A percentile compares a stretch with the other conserved stretches of the same genome.
Conservation (phyloP, 2,113 vertebrate species). For the Psephotus haematonotus region DNA sequence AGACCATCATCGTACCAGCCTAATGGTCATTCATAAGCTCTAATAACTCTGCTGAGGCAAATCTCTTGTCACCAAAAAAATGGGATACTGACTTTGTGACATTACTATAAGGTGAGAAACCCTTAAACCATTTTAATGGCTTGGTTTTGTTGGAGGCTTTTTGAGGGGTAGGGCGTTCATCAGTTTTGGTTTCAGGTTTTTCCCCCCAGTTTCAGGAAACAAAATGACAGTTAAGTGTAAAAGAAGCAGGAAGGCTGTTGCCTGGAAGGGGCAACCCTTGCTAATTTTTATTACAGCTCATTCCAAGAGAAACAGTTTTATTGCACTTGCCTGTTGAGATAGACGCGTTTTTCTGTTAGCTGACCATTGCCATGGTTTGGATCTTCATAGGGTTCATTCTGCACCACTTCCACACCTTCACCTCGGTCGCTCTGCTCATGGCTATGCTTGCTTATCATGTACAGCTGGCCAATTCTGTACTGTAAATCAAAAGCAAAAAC, state of each 20-base stretch:
- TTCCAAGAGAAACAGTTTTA: background rate
- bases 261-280: background rate
- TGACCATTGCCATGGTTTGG: conserved; percentile 91
- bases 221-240: background rate
- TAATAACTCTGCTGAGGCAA: background rate
- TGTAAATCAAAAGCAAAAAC: conserved; percentile 61
- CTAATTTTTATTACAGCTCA: background rate
- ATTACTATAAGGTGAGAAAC: background rate
- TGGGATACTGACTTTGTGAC: background rate
- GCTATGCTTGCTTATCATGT: conserved; percentile 97
- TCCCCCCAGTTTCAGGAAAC: background rate
- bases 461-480: conserved; percentile 90
- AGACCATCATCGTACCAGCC: background rate
- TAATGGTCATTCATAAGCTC: background rate
- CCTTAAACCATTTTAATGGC: background rate
- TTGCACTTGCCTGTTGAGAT: conserved; percentile 90
- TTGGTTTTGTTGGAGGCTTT: background rate
- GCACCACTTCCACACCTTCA: conserved; percentile 95
- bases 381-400: conserved; percentile 91
- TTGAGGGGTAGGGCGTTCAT: background rate
- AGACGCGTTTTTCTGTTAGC: conserved; percentile 94
- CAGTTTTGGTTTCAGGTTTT: background rate
- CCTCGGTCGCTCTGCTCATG: conserved; percentile 94
- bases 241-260: background rate
- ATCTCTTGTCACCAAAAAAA: background rate